These are phyloP conservation scores for Pseudopleuronectes americanus DNA, from an alignment of 2,797 vertebrate genomes.

Conservation along the genomic window DNA sequence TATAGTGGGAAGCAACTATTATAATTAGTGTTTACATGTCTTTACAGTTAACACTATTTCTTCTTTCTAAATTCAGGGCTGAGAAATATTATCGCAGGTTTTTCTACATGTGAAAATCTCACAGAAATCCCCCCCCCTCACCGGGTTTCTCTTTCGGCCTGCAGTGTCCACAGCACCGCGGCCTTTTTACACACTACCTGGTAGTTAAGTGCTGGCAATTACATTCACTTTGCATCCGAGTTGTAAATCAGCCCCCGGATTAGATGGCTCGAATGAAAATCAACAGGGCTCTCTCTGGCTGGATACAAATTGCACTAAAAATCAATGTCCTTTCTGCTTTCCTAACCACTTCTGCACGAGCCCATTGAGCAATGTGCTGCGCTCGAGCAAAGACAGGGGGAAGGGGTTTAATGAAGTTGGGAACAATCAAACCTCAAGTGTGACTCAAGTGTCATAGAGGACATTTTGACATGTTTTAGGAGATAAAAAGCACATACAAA, in stretches of 20 bases:
- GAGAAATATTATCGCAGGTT: no score
- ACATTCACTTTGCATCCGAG: slow-evolving; percentile 61
- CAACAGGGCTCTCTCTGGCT: slow-evolving; percentile 45
- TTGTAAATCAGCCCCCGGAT: slow-evolving; percentile 62
- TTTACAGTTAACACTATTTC: no score
- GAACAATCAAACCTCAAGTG: background rate
- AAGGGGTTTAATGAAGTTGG: slow-evolving; percentile 7
- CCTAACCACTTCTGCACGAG: slow-evolving; percentile 32
- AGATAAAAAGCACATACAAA: background rate
- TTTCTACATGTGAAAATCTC: no score
- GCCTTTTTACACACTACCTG: slow-evolving; percentile 28
- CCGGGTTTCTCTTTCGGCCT: background rate
- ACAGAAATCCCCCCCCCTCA: no score
- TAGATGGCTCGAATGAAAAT: slow-evolving; percentile 59
- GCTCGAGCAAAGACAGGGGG: slow-evolving; percentile 2
- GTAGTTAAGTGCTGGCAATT: slow-evolving; percentile 62
- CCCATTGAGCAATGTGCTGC: slow-evolving; percentile 14
- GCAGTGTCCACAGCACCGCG: background rate
- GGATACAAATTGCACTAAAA: slow-evolving; percentile 43
- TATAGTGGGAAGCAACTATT: background rate
- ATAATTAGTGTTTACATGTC: no score
- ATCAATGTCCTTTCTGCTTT: slow-evolving; percentile 53
- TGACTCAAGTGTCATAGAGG: background rate
- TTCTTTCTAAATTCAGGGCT: no score
- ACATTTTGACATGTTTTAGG: background rate